phyloP scores from a whole-genome alignment of 2,797 vertebrate genomes.

The Tenualosa thibaudeaui region DNA sequence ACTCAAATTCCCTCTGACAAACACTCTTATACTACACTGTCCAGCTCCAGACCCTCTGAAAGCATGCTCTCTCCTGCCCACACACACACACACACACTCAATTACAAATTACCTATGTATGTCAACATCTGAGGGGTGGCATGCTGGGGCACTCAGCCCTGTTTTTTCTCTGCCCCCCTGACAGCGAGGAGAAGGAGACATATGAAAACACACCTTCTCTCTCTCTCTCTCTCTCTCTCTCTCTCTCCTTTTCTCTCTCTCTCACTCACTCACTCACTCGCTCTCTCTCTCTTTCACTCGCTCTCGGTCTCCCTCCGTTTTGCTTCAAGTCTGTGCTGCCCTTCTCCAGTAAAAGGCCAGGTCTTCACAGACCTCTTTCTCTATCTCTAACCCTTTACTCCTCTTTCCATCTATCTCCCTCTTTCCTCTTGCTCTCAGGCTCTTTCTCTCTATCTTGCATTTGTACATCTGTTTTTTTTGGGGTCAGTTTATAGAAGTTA shows the following conservation, averaged over 20 bases:
- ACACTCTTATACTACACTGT: conserved; percentile 2
- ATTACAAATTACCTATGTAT: conserved; percentile 37
- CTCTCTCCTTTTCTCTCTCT: background rate
- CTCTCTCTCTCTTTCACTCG: background rate
- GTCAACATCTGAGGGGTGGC: conserved; percentile 29
- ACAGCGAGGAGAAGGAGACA: background rate
- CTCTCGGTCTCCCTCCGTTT: background rate
- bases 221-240: background rate
- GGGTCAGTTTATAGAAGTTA: background rate
- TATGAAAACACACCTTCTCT: background rate
- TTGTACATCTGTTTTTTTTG: background rate
- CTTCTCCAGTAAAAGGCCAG: background rate
- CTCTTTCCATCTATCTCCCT: background rate
- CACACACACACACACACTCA: conserved; percentile 18
- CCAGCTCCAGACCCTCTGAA: conserved; percentile 6
- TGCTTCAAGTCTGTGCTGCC: background rate
- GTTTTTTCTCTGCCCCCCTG: background rate
- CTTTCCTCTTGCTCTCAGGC: background rate
- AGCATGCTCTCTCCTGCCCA: background rate
- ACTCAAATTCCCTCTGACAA: conserved; percentile 4
- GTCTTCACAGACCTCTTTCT: background rate
- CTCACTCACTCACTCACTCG: background rate
- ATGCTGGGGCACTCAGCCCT: conserved; percentile 13
- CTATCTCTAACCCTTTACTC: background rate
- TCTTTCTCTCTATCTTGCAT: background rate